Evolutionary conservation across 2,888 invertebrate species (phyloP).

Genomic region (Sipha maydis): DNA sequence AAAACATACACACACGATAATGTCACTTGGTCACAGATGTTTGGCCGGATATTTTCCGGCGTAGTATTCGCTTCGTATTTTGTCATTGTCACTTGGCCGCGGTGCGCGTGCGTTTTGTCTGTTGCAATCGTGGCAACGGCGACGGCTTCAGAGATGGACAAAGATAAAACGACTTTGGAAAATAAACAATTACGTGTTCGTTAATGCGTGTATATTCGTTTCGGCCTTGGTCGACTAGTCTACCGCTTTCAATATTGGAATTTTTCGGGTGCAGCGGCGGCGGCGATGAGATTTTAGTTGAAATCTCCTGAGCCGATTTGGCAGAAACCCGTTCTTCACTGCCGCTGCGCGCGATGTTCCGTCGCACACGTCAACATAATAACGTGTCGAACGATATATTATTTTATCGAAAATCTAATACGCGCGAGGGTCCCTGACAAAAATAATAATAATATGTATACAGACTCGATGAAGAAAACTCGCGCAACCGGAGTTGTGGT

Average conservation of each 20-base stretch:
- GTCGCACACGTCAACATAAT: constrained; percentile 3
- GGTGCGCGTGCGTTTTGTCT: neutral
- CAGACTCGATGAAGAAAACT: neutral
- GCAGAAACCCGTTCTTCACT: constrained; percentile 34
- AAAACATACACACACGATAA: neutral
- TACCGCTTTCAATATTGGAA: constrained; percentile 17
- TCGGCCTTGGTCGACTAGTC: constrained; percentile 37
- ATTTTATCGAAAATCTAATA: neutral
- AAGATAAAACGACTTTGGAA: neutral
- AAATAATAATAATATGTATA: no score
- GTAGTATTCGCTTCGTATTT: neutral
- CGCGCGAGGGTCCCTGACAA: neutral
- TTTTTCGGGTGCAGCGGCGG: constrained; percentile 12
- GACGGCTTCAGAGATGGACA: neutral
- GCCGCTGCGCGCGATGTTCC: no score
- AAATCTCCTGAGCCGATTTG: constrained; percentile 33
- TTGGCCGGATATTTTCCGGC: neutral
- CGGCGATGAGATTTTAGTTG: constrained; percentile 29
- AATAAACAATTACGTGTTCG: neutral
- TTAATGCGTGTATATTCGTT: constrained; percentile 22
- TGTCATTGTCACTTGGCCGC: neutral
- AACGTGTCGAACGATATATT: constrained; percentile 2
- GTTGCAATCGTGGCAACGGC: neutral
- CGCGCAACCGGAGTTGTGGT: neutral
- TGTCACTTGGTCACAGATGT: neutral